Evolutionary conservation across 2,888 invertebrate species (phyloP).

Genomic region (Rhorus exstirpatorius): DNA sequence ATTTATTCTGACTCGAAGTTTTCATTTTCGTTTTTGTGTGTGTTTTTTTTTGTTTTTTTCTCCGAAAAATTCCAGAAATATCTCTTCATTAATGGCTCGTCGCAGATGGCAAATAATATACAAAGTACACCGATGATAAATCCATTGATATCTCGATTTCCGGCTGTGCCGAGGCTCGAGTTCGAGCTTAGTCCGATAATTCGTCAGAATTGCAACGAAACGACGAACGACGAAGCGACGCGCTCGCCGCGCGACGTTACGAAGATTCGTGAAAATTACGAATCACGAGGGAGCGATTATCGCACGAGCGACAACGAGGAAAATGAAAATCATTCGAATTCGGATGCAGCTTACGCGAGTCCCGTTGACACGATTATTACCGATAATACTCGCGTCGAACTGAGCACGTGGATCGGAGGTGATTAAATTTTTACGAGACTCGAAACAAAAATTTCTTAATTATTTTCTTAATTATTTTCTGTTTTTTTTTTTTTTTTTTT

Average conservation of each 20-base stretch:
- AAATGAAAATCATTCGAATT: constrained; percentile 84
- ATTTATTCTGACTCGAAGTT: too few species aligned
- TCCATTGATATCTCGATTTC: constrained; percentile 78
- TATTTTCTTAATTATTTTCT: too few species aligned
- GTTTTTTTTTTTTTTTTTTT: too few species aligned
- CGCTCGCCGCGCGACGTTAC: constrained; percentile 86
- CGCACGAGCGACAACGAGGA: constrained; percentile 78
- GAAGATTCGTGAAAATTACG: constrained; percentile 83
- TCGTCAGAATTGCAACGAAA: constrained; percentile 74
- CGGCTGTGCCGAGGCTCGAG: constrained; percentile 80
- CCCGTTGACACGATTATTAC: constrained; percentile 87
- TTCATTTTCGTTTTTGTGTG: too few species aligned
- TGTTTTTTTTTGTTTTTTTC: not conserved
- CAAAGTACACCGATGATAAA: constrained; percentile 85
- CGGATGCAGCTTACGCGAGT: constrained; percentile 75
- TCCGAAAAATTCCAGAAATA: constrained; percentile 79
- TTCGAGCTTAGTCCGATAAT: constrained; percentile 85
- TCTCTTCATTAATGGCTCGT: constrained; percentile 80
- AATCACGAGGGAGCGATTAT: constrained; percentile 84
- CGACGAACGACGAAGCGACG: constrained; percentile 79
- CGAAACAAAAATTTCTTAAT: too few species aligned
- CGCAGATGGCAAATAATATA: constrained; percentile 78
- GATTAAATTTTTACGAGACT: constrained; percentile 14
- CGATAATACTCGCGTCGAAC: constrained; percentile 88
- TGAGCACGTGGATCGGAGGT: constrained; percentile 90